A percentile compares a stretch with the other conserved stretches of the same genome.
phyloP scores from a whole-genome alignment of 37 sponge, comb jelly and placozoan genomes.

The Chondrilla cf. caribensis region DNA sequence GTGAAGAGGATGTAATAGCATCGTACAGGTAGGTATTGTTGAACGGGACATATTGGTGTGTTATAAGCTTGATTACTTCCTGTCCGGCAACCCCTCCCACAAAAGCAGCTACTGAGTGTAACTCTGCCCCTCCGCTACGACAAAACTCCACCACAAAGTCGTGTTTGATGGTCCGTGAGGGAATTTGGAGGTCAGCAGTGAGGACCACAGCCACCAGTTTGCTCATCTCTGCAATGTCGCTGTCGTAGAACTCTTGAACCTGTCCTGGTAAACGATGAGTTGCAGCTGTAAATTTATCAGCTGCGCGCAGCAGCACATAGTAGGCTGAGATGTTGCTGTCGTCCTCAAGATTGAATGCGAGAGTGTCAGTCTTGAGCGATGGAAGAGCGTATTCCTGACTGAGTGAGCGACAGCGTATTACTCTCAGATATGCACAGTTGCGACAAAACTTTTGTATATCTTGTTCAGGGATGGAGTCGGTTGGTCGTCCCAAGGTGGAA shows the following conservation, averaged over 20 bases:
- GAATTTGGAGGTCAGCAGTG: constrained; percentile 43
- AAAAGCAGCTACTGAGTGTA: constrained; percentile 94
- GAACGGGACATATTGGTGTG: constrained; percentile 93
- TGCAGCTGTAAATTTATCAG: constrained; percentile 43
- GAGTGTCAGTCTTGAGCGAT: constrained; percentile 34
- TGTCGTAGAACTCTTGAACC: constrained; percentile 19
- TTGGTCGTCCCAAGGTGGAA: constrained; percentile 14
- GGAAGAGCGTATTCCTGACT: constrained; percentile 45
- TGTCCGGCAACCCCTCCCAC: constrained; percentile 93
- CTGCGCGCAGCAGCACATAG: constrained; percentile 87
- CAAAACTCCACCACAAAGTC: constrained; percentile 52
- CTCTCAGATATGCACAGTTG: constrained; percentile 69
- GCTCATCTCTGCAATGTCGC: constrained; percentile 58
- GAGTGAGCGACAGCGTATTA: constrained; percentile 63
- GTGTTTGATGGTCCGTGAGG: constrained; percentile 17
- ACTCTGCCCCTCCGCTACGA: constrained; percentile 76
- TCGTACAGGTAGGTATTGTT: constrained; percentile 93
- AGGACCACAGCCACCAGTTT: constrained; percentile 38
- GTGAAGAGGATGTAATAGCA: constrained; percentile 56
- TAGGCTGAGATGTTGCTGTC: constrained; percentile 60
- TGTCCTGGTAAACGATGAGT: constrained; percentile 69
- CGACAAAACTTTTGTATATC: constrained; percentile 63
- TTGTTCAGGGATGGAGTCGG: constrained; percentile 31
- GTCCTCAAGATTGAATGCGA: constrained; percentile 49
- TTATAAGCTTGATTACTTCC: constrained; percentile 93